A percentile compares a stretch with the other conserved stretches of the same genome.
Conservation (phyloP, 2,113 vertebrate genomes). For the Ictalurus punctatus region DNA sequence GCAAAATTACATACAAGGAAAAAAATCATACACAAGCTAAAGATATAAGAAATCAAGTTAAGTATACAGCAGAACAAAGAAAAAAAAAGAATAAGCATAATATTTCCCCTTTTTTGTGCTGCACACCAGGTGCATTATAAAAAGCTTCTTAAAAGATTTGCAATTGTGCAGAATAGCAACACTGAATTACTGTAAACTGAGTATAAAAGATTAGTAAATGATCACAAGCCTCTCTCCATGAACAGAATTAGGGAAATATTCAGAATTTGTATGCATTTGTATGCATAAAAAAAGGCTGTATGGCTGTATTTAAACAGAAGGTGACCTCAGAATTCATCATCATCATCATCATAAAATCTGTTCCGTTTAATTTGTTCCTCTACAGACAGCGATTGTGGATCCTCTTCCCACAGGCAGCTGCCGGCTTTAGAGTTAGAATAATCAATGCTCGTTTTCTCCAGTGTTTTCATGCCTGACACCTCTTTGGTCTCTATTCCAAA, state of each 20-base stretch:
- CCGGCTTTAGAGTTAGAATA: conserved; percentile 45
- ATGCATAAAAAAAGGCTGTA: conserved; percentile 37
- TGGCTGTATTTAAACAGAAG: conserved; percentile 41
- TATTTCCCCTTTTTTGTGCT: conserved; percentile 55
- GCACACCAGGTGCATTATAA: conserved; percentile 78
- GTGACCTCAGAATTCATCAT: conserved; percentile 45
- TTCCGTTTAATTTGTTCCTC: conserved; percentile 80
- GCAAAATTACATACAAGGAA: conserved; percentile 38
- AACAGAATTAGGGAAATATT: conserved; percentile 55
- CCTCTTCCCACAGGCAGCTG: conserved; percentile 57
- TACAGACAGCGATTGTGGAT: conserved; percentile 62
- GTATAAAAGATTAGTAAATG: conserved; percentile 59
- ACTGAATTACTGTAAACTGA: conserved; percentile 51
- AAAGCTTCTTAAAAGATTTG: conserved; percentile 55
- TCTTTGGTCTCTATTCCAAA: conserved; percentile 62
- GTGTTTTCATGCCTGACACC: conserved; percentile 17
- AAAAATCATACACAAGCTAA: conserved; percentile 45
- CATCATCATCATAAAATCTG: conserved; percentile 72
- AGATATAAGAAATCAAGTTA: conserved; percentile 51
- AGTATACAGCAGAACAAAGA: conserved; percentile 52
- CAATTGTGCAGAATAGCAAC: conserved; percentile 48
- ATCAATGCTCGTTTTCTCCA: conserved; percentile 20
- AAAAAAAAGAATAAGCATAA: conserved; percentile 51
- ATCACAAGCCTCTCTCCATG: conserved; percentile 70
- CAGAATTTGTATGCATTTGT: neutral